Conservation (phyloP, 2,797 vertebrate genomes). For the Hydrocynus forskahlii region DNA sequence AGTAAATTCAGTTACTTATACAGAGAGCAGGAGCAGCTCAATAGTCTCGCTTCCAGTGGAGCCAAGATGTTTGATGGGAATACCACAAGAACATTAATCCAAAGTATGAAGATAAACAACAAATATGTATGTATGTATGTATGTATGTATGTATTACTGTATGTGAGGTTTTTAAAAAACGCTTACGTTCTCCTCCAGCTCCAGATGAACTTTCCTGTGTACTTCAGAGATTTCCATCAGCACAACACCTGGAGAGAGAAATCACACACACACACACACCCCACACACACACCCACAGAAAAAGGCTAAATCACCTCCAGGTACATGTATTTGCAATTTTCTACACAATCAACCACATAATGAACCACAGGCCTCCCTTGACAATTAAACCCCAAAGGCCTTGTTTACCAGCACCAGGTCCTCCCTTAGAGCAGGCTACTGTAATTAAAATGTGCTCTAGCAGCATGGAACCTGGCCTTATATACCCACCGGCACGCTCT, state of each 20-base stretch:
- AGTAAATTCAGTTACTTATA: too few species aligned
- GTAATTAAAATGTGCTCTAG: constrained; percentile 65
- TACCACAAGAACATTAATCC: background rate
- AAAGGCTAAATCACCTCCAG: constrained; percentile 24
- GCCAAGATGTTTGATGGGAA: background rate
- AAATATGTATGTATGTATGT: background rate
- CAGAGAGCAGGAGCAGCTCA: background rate
- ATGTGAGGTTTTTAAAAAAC: background rate
- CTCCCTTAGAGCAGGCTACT: constrained; percentile 38
- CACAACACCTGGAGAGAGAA: constrained; percentile 83
- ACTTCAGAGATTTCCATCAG: constrained; percentile 92
- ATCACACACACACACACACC: constrained; percentile 25
- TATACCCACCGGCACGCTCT: constrained; percentile 36
- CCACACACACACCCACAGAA: background rate
- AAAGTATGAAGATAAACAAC: background rate
- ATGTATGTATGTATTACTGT: background rate
- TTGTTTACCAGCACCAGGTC: constrained; percentile 51
- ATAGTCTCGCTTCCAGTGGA: background rate
- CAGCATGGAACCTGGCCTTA: constrained; percentile 55
- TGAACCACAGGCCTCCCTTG: constrained; percentile 34
- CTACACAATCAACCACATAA: constrained; percentile 48
- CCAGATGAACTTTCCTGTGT: constrained; percentile 90
- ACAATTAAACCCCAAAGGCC: constrained; percentile 40
- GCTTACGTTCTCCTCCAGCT: constrained; percentile 94
- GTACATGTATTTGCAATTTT: constrained; percentile 33